These are phyloP conservation scores for Alloscopus bannaensis DNA, from an alignment of 2,888 invertebrate genomes.

Conservation along the genomic window DNA sequence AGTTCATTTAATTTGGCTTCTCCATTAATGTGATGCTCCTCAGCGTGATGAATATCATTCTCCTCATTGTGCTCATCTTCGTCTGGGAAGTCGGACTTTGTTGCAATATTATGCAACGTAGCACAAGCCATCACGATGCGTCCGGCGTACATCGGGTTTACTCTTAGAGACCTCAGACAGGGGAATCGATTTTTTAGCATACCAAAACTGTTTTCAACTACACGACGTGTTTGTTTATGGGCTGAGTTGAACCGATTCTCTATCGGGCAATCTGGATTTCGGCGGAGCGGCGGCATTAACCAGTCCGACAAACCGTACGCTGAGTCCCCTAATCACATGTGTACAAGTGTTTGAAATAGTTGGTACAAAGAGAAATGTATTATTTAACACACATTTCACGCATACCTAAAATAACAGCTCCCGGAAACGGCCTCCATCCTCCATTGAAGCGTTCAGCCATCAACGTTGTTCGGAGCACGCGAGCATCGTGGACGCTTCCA, in stretches of 20 bases:
- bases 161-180: neutral
- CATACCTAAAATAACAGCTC: conserved; percentile 58
- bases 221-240: conserved; percentile 11
- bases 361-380: neutral
- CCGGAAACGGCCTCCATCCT: conserved; percentile 63
- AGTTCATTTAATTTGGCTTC: neutral
- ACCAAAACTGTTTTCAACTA: conserved; percentile 9
- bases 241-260: neutral
- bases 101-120: conserved; percentile 19
- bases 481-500: conserved; percentile 55
- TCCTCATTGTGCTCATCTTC: neutral
- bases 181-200: conserved; percentile 15
- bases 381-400: neutral
- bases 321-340: conserved; percentile 21
- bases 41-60: neutral
- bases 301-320: conserved; percentile 36
- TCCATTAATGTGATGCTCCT: neutral
- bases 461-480: conserved; percentile 50
- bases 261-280: neutral
- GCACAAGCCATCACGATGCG: conserved; percentile 1
- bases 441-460: conserved; percentile 34
- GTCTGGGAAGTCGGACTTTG: neutral
- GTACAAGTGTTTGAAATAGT: neutral
- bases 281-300: conserved; percentile 25
- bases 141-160: neutral